A percentile compares a stretch with the other conserved stretches of the same genome.
These are phyloP conservation scores for Aphis gossypii DNA, from an alignment of 1,140 invertebrate species.

Conservation along the genomic window DNA sequence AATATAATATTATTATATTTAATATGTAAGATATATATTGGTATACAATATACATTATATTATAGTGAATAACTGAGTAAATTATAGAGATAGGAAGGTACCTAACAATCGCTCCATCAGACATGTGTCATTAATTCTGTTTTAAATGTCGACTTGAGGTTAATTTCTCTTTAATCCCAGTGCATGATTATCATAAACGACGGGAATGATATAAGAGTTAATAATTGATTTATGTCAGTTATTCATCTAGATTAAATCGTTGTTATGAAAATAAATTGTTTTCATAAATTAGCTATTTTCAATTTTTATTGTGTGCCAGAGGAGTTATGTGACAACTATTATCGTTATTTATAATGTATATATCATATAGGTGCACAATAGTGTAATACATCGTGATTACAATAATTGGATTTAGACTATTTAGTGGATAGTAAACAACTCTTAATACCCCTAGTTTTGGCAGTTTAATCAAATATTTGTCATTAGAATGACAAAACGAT, in stretches of 20 bases:
- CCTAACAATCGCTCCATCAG: neutral
- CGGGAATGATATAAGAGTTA: neutral
- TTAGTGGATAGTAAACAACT: no score
- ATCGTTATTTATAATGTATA: neutral
- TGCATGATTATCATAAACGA: neutral
- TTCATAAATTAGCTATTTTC: neutral
- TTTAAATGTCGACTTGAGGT: neutral
- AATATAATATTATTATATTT: neutral
- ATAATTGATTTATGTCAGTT: neutral
- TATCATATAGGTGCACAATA: neutral
- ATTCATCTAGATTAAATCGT: neutral
- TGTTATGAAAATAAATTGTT: neutral
- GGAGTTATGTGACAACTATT: neutral
- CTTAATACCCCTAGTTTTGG: no score
- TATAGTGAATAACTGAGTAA: neutral
- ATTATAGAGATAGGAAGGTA: neutral
- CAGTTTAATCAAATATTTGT: no score
- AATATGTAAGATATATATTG: neutral
- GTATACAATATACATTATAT: neutral
- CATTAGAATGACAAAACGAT: neutral
- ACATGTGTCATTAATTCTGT: neutral
- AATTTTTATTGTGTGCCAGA: neutral
- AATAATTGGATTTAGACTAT: no score
- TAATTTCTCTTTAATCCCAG: neutral
- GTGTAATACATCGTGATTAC: no score